phyloP scores from a whole-genome alignment of 2,113 vertebrate genomes.

The Lathamus discolor region DNA sequence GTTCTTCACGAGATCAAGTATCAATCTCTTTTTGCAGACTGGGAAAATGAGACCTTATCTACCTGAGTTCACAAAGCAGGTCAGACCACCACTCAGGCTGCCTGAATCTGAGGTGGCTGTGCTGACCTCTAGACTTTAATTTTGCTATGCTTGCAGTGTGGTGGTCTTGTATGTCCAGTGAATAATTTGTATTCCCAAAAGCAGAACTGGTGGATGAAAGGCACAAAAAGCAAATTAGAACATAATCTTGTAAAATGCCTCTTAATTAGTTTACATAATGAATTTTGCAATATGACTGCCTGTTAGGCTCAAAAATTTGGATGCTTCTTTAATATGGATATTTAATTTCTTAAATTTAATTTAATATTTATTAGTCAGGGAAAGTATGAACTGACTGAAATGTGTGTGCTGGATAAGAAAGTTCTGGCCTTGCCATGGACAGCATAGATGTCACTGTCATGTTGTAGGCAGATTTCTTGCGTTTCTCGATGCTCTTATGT shows the following conservation, averaged over 20 bases:
- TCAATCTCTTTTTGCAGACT: not conserved
- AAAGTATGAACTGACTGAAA: not conserved
- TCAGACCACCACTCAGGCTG: not conserved
- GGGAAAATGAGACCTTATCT: not conserved
- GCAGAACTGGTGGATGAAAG: not conserved
- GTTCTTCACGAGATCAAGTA: not conserved
- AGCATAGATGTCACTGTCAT: not conserved
- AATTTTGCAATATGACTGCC: not conserved
- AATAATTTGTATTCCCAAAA: not conserved
- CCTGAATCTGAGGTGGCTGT: not conserved
- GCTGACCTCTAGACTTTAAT: not conserved
- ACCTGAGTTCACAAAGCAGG: not conserved
- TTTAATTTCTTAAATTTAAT: not conserved
- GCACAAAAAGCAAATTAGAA: not conserved
- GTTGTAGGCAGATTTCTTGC: not conserved
- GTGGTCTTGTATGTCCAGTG: not conserved
- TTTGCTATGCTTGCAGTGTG: not conserved
- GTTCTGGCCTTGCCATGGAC: not conserved
- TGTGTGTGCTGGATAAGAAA: not conserved
- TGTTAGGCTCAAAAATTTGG: not conserved
- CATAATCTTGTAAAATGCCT: not conserved
- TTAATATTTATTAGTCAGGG: not conserved
- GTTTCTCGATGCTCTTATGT: accelerated
- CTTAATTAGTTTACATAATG: not conserved
- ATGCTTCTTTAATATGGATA: not conserved